Evolutionary conservation across 2,888 invertebrate genomes (phyloP), one percentile per base, ranked within the genome.

Genomic region (Lypha dubia): DNA sequence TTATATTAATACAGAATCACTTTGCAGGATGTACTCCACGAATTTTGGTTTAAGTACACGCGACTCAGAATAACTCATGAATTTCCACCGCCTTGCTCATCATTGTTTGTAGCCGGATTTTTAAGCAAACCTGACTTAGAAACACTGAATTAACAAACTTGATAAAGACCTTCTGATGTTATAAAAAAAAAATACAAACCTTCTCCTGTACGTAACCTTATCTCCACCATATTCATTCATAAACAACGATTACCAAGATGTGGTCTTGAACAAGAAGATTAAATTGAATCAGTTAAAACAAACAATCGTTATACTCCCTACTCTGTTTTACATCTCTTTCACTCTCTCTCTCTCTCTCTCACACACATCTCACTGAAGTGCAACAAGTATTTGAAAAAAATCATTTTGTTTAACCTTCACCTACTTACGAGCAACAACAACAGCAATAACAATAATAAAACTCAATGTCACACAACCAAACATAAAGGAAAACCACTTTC

Each of bases 401-500:
- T 41, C 24, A 46, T 46, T 35, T 24, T 6, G 20, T 73, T 73
- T 65, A 70, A 84, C 84, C 80, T 84, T 84, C 81, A 84, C 84
- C 84, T 77, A 84, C 77, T 84, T 84, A 35, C 5, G 49, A 76
- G 35, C 9, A 17, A 68, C 44, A 79, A 60, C 74, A 77, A 22
- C 49, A 80, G 44, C 17, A 63, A 28, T 22, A 17, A 9, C 20
- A 41, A 28, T 44, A 28, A 24, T 28, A 65, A 67, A 41, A 44
- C 67, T 82, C 81, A 82, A 82, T 82, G 81, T 71, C 81, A 82
- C 20, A 38, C 20, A 38, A 62, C 0, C 41, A 49, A 58, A 24
- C 41, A 62, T 80, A 67, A 74, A 80, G 67, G 80, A 80, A 80
- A 80, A 49, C 70, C 56, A 81, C 73, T 82, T 82, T 82, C 75